Conservation (phyloP, 2,797 vertebrate species). For the Sphenopsis melanotis region DNA sequence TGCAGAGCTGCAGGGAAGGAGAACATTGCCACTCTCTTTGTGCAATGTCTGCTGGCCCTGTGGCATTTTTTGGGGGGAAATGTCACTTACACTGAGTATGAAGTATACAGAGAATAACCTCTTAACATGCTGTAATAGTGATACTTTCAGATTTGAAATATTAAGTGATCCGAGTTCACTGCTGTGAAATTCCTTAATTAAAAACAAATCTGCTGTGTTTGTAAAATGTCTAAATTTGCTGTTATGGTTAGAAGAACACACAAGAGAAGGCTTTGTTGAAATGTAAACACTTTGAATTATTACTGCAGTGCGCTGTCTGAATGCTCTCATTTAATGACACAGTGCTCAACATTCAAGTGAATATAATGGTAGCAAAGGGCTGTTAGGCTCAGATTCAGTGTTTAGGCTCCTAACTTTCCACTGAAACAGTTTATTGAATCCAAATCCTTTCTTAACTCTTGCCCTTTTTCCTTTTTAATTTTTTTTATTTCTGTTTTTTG, state of each 20-base stretch:
- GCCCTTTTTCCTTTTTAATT: not conserved
- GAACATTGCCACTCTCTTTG: rapidly evolving
- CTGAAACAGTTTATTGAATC: slow-evolving; percentile 1
- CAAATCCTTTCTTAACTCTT: not conserved
- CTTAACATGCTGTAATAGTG: not conserved
- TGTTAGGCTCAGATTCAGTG: slow-evolving; percentile 4
- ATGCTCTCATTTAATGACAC: slow-evolving; percentile 29
- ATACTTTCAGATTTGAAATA: slow-evolving; percentile 10
- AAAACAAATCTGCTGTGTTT: slow-evolving; percentile 60
- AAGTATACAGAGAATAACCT: not conserved
- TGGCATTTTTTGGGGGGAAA: not conserved
- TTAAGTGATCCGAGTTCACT: slow-evolving; percentile 38
- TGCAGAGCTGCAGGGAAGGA: not conserved
- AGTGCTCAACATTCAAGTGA: slow-evolving; percentile 4
- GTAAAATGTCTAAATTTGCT: slow-evolving; percentile 39
- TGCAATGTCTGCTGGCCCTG: not conserved
- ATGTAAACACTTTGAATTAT: slow-evolving; percentile 62
- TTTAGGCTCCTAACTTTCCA: slow-evolving; percentile 1
- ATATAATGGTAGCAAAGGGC: not conserved
- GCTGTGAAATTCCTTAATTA: slow-evolving; percentile 59
- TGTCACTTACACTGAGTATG: not conserved
- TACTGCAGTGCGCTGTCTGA: not conserved
- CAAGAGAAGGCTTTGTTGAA: slow-evolving; percentile 53
- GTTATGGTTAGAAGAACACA: slow-evolving; percentile 47
- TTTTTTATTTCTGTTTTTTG: not conserved